Evolutionary conservation across 2,888 invertebrate genomes (phyloP), one percentile per base, ranked within the genome.

Genomic region (Chironomus riparius): DNA sequence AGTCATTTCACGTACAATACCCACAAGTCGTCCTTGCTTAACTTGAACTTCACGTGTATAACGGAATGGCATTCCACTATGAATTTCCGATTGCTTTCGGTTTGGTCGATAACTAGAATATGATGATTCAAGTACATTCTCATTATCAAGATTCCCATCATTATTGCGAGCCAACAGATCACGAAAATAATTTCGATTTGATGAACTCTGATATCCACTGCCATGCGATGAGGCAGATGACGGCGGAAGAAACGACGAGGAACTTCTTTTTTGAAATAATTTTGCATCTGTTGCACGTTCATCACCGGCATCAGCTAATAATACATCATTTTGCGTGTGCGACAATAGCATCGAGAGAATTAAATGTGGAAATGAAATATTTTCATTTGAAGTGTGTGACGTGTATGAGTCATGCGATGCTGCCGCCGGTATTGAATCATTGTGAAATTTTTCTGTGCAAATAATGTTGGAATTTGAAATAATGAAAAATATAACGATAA

Each of bases 1-100:
- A 78, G 83, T 83, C 79, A 87, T 87, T 4, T 89, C 89, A 78
- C 89, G 88, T 61, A 89, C 88, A 77, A 89, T 84, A 70, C 93
- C 93, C 79, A 89, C 87, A 10, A 93, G 81, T 62, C 87, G 86
- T 0, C 92, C 91, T 81, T 92, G 91, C 79, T 88, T 88, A 78
- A 91, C 84, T 78, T 86, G 86, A 77, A 91, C 87, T 80, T 89
- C 88, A 79, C 86, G 71, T 15, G 76, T 71, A 18, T 70, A 18
- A 21, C 62, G 56, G 12, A 48, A 22, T 28, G 13, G 48, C 7
- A 15, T 7, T 28, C n/a, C 15, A 3, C 47, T 6, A 28, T 61
- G 61, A 62, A 13, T 18, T 15, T 72, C 72, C 13, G 61, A 62
- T 21, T 72, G 61, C 38, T 72, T 72, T 3, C 62, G 56, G 4